Conservation (phyloP, 2,888 invertebrate species). For the Caenorhabditis wallacei region DNA sequence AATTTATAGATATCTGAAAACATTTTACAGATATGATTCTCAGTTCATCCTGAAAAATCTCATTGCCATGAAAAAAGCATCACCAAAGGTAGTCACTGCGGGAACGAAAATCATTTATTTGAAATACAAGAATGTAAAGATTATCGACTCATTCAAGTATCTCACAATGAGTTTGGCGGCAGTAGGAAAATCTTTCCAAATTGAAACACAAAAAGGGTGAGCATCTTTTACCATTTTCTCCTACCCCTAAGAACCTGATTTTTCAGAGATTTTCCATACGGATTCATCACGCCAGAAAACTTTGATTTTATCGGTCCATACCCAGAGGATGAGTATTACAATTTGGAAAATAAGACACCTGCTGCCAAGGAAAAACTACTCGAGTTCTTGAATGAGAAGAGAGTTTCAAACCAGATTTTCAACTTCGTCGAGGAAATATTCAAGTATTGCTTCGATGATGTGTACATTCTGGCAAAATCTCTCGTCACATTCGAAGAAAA, state of each 20-base stretch:
- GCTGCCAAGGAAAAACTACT: background rate
- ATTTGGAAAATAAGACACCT: background rate
- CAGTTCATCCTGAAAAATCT: slow-evolving; percentile 15
- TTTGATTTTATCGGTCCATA: background rate
- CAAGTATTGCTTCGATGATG: slow-evolving; percentile 21
- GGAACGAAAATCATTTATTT: slow-evolving; percentile 4
- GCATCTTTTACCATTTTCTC: background rate
- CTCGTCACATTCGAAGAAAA: slow-evolving; percentile 15
- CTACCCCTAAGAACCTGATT: no score
- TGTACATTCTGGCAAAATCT: slow-evolving; percentile 1
- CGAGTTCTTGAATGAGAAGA: background rate
- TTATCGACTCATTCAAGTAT: slow-evolving; percentile 13
- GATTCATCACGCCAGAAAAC: slow-evolving; percentile 6
- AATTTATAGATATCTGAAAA: background rate
- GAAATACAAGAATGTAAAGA: background rate
- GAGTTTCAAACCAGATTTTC: background rate
- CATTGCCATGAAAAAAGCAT: slow-evolving; percentile 2
- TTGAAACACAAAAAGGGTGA: background rate
- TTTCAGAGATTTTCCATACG: slow-evolving; percentile 16
- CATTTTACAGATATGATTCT: background rate
- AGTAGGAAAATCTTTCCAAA: slow-evolving; percentile 5
- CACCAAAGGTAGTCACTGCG: background rate
- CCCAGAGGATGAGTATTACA: slow-evolving; percentile 1
- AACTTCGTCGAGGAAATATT: slow-evolving; percentile 4
- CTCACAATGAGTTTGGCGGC: background rate